phyloP scores from a whole-genome alignment of 2,888 invertebrate genomes.

The Mythimna lalbum region DNA sequence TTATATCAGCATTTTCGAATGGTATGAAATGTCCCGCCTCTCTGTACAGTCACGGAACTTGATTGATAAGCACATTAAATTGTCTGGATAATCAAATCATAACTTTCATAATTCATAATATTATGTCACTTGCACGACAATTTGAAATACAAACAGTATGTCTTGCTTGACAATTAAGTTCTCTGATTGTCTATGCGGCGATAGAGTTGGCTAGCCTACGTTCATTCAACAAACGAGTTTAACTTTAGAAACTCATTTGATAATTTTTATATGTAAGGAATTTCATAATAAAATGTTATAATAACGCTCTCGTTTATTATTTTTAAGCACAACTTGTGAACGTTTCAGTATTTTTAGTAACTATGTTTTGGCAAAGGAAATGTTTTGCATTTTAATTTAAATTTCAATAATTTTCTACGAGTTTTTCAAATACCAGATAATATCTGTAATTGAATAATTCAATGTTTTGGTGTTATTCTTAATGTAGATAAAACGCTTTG shows the following conservation, averaged over 20 bases:
- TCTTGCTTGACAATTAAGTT: neutral
- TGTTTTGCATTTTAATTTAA: constrained; percentile 19
- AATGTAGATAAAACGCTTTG: constrained; percentile 37
- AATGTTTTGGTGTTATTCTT: neutral
- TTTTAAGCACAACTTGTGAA: constrained; percentile 57
- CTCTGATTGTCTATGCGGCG: neutral
- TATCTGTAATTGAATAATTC: neutral
- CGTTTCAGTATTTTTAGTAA: constrained; percentile 55
- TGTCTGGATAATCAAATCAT: neutral
- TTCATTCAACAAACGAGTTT: neutral
- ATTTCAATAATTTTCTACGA: constrained; percentile 1
- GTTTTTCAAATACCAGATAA: constrained; percentile 9
- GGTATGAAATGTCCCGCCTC: constrained; percentile 2
- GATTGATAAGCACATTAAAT: constrained; percentile 11
- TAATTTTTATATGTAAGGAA: constrained; percentile 25
- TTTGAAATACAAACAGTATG: neutral
- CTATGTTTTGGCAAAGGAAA: constrained; percentile 24
- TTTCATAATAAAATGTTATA: constrained; percentile 40
- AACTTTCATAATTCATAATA: neutral
- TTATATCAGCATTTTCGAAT: neutral
- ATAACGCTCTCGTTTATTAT: constrained; percentile 38
- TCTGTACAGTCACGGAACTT: neutral
- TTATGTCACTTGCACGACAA: too few relatives aligned
- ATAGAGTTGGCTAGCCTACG: neutral
- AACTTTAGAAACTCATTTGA: constrained; percentile 17